These are phyloP conservation scores for Glaucopsyche alexis DNA, from an alignment of 2,888 invertebrate genomes.

Conservation along the genomic window DNA sequence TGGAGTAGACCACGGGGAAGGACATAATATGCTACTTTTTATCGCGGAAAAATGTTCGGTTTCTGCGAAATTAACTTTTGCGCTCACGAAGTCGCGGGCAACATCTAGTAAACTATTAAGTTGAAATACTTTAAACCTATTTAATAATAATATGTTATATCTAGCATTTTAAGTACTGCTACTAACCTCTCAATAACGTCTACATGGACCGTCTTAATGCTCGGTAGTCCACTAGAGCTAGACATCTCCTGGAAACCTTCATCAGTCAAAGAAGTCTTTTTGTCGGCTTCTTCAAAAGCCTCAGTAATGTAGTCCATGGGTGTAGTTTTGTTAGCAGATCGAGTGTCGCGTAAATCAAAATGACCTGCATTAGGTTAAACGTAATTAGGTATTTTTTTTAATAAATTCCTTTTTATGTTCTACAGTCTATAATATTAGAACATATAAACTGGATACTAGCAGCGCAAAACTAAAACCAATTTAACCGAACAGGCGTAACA, in stretches of 20 bases:
- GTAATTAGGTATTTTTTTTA: background rate
- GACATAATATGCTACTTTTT: too few relatives aligned
- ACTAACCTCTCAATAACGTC: constrained; percentile 58
- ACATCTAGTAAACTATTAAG: background rate
- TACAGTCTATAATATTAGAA: too few relatives aligned
- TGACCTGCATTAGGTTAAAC: constrained; percentile 50
- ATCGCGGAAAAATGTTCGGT: too few relatives aligned
- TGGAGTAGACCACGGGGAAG: too few relatives aligned
- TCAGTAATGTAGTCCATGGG: constrained; percentile 62
- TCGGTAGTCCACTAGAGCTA: constrained; percentile 57
- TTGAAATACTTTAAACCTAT: background rate
- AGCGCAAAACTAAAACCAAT: too few relatives aligned
- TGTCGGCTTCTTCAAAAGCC: constrained; percentile 50
- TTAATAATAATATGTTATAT: background rate
- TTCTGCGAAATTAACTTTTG: too few relatives aligned
- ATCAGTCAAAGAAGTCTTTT: constrained; percentile 59
- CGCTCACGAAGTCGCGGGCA: too few relatives aligned
- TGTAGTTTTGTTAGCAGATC: constrained; percentile 54
- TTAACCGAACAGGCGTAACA: too few relatives aligned
- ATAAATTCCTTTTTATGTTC: too few relatives aligned
- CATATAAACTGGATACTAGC: too few relatives aligned
- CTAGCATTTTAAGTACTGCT: background rate
- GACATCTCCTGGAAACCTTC: constrained; percentile 74
- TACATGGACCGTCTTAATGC: constrained; percentile 55
- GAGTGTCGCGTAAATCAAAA: constrained; percentile 62